Evolutionary conservation across 2,888 invertebrate genomes (phyloP).

Genomic region (Horisme vitalbata): DNA sequence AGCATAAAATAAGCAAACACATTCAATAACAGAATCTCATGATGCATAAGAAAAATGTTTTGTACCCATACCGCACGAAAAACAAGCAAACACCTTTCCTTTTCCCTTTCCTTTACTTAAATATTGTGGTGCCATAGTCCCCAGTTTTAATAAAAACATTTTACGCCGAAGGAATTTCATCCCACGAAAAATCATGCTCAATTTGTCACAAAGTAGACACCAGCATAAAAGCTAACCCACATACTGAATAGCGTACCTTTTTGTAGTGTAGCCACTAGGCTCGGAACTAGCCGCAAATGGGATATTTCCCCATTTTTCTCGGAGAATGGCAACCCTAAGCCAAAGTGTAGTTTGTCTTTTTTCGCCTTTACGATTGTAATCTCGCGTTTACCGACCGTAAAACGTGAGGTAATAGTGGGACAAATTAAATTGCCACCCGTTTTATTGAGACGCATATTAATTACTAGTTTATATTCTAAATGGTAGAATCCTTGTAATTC

Average conservation of each 20-base stretch:
- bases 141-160: slow-evolving; percentile 11
- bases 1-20: no score
- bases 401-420: slow-evolving; percentile 49
- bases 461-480: slow-evolving; percentile 26
- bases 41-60: no score
- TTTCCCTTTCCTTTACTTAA: no score
- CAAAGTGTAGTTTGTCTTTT: slow-evolving; percentile 57
- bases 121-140: no score
- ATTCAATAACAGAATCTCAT: no score
- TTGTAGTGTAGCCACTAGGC: slow-evolving; percentile 7
- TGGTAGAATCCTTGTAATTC: no score
- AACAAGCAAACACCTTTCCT: not conserved
- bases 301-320: slow-evolving; percentile 17
- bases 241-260: slow-evolving; percentile 8
- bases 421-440: slow-evolving; percentile 55
- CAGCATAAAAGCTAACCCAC: slow-evolving; percentile 6
- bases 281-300: slow-evolving; percentile 21
- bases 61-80: no score
- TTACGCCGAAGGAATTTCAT: slow-evolving; percentile 8
- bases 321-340: slow-evolving; percentile 28
- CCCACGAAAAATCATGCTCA: slow-evolving; percentile 8
- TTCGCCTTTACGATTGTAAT: slow-evolving; percentile 69
- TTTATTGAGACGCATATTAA: slow-evolving; percentile 44
- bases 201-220: slow-evolving; percentile 16
- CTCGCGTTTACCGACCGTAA: slow-evolving; percentile 63